Evolutionary conservation across 2,113 vertebrate species (phyloP).

Genomic region (Cranoglanis bouderius): DNA sequence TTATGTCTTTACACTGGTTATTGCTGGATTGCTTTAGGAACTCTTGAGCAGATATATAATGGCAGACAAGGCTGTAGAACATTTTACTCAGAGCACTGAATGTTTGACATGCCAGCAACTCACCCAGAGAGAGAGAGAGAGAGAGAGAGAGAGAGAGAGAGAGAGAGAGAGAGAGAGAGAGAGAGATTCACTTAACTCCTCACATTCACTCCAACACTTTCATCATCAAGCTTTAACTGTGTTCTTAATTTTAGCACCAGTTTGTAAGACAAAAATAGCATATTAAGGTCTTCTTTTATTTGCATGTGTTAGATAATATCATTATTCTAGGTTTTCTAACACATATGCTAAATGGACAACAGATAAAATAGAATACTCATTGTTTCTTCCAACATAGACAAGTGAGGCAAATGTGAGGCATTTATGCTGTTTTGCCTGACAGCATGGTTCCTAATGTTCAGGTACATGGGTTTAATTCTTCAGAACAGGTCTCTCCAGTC

Average conservation of each 20-base stretch:
- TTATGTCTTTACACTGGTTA: slow-evolving; percentile 12
- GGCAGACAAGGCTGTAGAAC: background rate
- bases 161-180: background rate
- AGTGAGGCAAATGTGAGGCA: background rate
- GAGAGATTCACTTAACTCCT: background rate
- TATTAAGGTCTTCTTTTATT: slow-evolving; percentile 27
- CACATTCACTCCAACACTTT: background rate
- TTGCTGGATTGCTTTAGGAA: background rate
- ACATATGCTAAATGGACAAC: slow-evolving; percentile 30
- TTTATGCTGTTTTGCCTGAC: background rate
- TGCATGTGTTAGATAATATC: slow-evolving; percentile 20
- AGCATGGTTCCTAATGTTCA: background rate
- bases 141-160: background rate
- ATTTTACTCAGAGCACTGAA: slow-evolving; percentile 8
- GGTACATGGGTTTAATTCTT: slow-evolving; percentile 33
- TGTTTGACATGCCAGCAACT: background rate
- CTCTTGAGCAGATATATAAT: background rate
- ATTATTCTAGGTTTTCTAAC: background rate
- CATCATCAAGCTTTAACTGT: background rate
- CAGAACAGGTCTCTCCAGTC: slow-evolving; percentile 31
- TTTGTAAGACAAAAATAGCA: background rate
- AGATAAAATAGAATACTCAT: slow-evolving; percentile 6
- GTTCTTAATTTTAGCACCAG: background rate
- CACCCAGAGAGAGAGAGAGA: background rate
- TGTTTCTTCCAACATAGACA: background rate